Conservation (phyloP, 1,140 invertebrate genomes). For the Drosophila pandora region DNA sequence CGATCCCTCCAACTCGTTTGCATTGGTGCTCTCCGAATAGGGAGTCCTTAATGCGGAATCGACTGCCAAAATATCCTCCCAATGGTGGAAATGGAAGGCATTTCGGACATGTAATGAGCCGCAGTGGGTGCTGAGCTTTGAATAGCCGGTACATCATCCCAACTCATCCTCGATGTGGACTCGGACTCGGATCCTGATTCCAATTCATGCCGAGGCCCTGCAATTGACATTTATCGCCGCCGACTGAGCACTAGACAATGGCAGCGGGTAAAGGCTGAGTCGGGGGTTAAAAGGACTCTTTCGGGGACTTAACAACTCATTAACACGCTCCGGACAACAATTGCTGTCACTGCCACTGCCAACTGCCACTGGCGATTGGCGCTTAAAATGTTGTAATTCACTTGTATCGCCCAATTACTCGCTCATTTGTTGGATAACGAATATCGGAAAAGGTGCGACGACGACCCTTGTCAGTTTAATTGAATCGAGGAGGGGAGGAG, state of each 20-base stretch:
- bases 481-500: conserved; percentile 35
- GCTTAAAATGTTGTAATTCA: conserved; percentile 59
- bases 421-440: conserved; percentile 39
- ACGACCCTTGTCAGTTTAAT: conserved; percentile 61
- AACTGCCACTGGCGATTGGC: conserved; percentile 42
- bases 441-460: conserved; percentile 22
- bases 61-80: conserved; percentile 10
- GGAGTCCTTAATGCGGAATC: conserved; percentile 19
- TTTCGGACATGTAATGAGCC: conserved; percentile 50
- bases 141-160: conserved; percentile 15
- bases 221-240: conserved; percentile 77
- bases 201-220: conserved; percentile 35
- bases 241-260: conserved; percentile 48
- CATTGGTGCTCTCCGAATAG: conserved; percentile 5
- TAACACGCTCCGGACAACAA: conserved; percentile 71
- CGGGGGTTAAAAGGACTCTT: conserved; percentile 32
- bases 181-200: conserved; percentile 5
- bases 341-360: conserved; percentile 43
- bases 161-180: conserved; percentile 1
- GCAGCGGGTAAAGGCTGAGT: conserved; percentile 9
- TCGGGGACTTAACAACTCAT: conserved; percentile 73
- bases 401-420: conserved; percentile 56
- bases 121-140: conserved; percentile 48
- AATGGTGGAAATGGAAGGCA: conserved; percentile 5
- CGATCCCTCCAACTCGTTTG: conserved; percentile 24